Conservation (phyloP, 1,140 invertebrate species). For the Drosophila takahashii region DNA sequence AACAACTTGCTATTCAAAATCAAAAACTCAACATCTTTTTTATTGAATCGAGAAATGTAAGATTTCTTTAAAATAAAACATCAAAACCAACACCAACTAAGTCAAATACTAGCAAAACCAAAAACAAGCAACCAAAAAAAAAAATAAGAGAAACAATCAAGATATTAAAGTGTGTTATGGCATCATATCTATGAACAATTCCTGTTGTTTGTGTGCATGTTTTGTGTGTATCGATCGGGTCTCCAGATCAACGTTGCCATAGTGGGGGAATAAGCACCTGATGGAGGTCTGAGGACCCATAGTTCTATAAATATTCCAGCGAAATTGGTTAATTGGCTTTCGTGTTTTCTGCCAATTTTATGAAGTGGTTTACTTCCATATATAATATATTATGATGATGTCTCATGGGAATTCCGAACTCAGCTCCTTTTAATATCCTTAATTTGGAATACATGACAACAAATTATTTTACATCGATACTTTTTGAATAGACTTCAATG, state of each 20-base stretch:
- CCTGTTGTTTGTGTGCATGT: conserved; percentile 62
- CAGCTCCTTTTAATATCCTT: neutral
- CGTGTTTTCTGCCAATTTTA: neutral
- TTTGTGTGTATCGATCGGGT: conserved; percentile 41
- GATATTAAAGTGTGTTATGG: conserved; percentile 74
- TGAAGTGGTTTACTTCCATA: no score
- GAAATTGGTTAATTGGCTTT: neutral
- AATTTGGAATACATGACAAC: no score
- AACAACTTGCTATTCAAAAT: conserved; percentile 45
- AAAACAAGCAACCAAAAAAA: conserved; percentile 23
- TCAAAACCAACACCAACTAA: conserved; percentile 61
- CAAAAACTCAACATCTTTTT: conserved; percentile 57
- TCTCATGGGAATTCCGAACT: neutral
- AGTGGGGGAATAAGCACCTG: neutral
- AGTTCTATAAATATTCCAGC: neutral
- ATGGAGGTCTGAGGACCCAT: neutral
- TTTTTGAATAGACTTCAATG: no score
- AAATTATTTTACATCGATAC: no score
- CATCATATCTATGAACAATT: conserved; percentile 71
- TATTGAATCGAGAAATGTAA: conserved; percentile 75
- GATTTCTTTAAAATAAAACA: conserved; percentile 78
- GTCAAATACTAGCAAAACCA: conserved; percentile 40
- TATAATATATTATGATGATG: neutral
- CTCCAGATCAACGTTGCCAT: neutral
- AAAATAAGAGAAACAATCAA: conserved; percentile 50